Base-by-base conservation (phyloP, 2,797 vertebrate species). In the Pyrrhura leucotis region DNA sequence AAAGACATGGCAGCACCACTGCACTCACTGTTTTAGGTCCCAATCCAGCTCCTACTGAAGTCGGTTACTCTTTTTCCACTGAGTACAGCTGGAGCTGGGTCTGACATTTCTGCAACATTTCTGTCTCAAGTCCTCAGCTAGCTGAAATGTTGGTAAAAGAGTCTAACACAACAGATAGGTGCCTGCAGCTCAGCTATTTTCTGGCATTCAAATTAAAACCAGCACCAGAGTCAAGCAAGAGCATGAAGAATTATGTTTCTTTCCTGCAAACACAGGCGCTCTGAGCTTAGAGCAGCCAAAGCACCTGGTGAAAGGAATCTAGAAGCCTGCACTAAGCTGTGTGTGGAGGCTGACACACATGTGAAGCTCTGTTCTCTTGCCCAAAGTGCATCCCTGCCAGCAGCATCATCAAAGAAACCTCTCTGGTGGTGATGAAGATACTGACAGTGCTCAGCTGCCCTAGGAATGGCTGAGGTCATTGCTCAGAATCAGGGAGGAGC, bases 21-120 rank as follows among this genome's bases (percentile, higher is more conserved):
- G 76, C 73, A 84, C 87, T 93, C 90, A 62, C 93, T 92, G 93
- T 39, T 94, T 92, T n/a, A 68, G 66, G 72, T 89, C 89, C 79
- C 88, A 83, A 2, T 88, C 92, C 95, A 92, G 91, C 87, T 91
- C 89, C 93, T 47, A 50, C 87, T 95, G 74, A 72, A 91, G 78
- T 48, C 89, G 85, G 65, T 76, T 45, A 22, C 74, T 74, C 67
- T 87, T 88, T 93, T 93, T 89, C 80, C 88, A 90, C 54, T 47
- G 80, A 25, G 56, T 54, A 56, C 88, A 93, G 92, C 90, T 95
- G 93, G 77, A 93, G 33, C 67, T 65, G 67, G 63, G 77, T 74
- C 93, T 89, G 88, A 74, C 67, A 66, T n/a, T 79, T 80, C 88
- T 93, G 51, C 35, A 56, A 40, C 69, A 51, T 66, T 51, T 77